phyloP scores from a whole-genome alignment of 2,888 invertebrate species.

The Cerceris ruficornis region DNA sequence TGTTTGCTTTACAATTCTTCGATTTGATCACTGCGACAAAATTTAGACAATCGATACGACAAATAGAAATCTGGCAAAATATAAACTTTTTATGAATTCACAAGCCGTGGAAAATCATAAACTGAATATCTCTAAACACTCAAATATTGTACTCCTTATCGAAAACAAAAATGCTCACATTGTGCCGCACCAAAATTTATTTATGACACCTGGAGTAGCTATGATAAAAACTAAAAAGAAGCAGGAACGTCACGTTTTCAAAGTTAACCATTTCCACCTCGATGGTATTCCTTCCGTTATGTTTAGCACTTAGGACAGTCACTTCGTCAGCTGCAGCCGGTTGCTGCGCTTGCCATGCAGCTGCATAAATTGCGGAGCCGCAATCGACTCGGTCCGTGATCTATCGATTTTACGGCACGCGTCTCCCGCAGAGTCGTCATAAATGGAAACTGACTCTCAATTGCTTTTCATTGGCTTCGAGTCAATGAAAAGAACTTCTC shows the following conservation, averaged over 20 bases:
- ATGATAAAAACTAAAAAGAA: no score
- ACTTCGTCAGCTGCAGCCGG: conserved; percentile 46
- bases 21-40: no score
- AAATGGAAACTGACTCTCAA: conserved; percentile 27
- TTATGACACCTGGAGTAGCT: no score
- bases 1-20: background rate
- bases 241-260: conserved; percentile 38
- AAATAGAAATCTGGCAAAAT: no score
- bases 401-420: conserved; percentile 50
- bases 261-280: conserved; percentile 23
- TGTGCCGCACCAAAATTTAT: no score
- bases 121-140: no score
- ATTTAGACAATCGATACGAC: no score
- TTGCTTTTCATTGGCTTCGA: conserved; percentile 20
- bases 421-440: conserved; percentile 24
- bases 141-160: no score
- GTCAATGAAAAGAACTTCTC: no score
- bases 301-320: conserved; percentile 25
- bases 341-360: conserved; percentile 19
- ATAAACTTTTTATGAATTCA: no score
- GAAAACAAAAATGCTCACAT: no score
- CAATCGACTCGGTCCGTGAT: conserved; percentile 34
- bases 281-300: conserved; percentile 51
- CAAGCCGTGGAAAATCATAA: no score
- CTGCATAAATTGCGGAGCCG: conserved; percentile 34